phyloP scores from a whole-genome alignment of 2,113 vertebrate genomes.

The Struthio camelus region DNA sequence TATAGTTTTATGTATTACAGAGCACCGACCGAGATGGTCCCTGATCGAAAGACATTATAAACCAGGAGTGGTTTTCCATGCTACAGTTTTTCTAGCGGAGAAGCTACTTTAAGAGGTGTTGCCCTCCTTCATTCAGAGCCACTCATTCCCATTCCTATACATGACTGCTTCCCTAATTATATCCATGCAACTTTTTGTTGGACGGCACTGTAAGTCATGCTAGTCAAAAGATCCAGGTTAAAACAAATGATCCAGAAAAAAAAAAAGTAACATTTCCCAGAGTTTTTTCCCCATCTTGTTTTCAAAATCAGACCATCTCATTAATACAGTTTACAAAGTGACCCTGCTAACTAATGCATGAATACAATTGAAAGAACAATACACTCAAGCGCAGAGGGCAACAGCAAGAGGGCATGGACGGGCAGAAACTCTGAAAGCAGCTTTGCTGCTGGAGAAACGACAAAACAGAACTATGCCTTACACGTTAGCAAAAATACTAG shows the following conservation, averaged over 20 bases:
- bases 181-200: neutral
- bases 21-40: neutral
- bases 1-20: neutral
- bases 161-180: neutral
- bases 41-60: neutral
- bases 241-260: neutral
- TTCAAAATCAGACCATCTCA: neutral
- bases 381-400: neutral
- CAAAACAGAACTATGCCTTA: neutral
- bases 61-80: accelerated
- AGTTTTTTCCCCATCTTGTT: neutral
- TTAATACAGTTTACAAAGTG: neutral
- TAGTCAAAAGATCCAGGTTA: neutral
- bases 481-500: neutral
- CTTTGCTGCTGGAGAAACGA: neutral
- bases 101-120: neutral
- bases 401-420: neutral
- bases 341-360: neutral
- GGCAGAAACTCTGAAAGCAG: neutral
- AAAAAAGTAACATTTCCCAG: neutral
- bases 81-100: neutral
- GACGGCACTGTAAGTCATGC: neutral
- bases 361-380: neutral
- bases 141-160: neutral
- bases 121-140: neutral